Conservation (phyloP, 2,797 vertebrate species). For the Myoxocephalus aenaeus region DNA sequence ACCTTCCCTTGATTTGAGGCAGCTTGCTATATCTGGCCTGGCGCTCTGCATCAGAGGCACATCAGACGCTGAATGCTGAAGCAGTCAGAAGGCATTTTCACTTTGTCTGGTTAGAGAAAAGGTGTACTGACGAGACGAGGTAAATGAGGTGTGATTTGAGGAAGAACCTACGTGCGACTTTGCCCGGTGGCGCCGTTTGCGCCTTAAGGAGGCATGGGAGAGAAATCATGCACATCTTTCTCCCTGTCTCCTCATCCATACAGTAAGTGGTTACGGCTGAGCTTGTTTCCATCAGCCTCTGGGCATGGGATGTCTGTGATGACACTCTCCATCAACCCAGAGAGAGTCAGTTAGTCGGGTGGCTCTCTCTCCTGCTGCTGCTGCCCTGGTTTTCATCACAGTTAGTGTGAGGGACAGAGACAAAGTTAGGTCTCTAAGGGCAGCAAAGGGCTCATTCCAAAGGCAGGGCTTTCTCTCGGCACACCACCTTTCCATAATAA, state of each 20-base stretch:
- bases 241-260: conserved; percentile 60
- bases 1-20: conserved; percentile 74
- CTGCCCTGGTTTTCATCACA: conserved; percentile 69
- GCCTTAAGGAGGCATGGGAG: conserved; percentile 50
- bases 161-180: conserved; percentile 53
- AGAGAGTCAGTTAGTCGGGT: conserved; percentile 58
- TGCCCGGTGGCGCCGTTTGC: conserved; percentile 36
- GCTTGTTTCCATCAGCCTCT: conserved; percentile 76
- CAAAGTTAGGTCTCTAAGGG: conserved; percentile 68
- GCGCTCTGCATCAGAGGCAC: conserved; percentile 45
- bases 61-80: conserved; percentile 45
- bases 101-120: conserved; percentile 58
- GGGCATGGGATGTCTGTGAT: conserved; percentile 75
- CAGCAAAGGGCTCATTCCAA: conserved; percentile 64
- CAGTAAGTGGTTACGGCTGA: conserved; percentile 73
- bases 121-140: conserved; percentile 37
- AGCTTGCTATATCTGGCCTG: conserved; percentile 46
- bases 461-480: conserved; percentile 44
- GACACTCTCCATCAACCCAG: conserved; percentile 75
- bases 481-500: conserved; percentile 80
- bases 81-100: conserved; percentile 44
- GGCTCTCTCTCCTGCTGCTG: conserved; percentile 42
- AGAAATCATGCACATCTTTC: conserved; percentile 71
- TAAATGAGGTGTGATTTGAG: conserved; percentile 72
- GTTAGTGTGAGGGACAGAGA: conserved; percentile 66